A percentile compares a stretch with the other conserved stretches of the same genome.
These are phyloP conservation scores for Hydractinia symbiolongicarpus DNA, from an alignment of 30 jellyfish, hydroid and myxozoan genomes.

Conservation along the genomic window DNA sequence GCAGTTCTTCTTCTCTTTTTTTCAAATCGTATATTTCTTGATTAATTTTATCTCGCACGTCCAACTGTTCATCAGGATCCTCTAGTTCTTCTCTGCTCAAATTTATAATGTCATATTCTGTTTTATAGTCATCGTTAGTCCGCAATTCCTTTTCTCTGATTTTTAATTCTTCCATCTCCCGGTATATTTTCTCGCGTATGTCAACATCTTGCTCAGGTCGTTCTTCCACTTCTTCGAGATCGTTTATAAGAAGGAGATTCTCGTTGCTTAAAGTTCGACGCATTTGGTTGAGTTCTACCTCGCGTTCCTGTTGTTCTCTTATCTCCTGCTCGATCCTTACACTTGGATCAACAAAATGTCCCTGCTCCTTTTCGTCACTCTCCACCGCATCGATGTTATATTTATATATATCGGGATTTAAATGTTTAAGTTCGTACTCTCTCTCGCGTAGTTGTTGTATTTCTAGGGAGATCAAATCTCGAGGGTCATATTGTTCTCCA, in stretches of 20 bases:
- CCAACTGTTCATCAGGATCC: background rate
- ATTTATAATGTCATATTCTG: background rate
- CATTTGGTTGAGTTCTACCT: slow-evolving; percentile 7
- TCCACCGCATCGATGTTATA: background rate
- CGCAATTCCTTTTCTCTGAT: slow-evolving; percentile 21
- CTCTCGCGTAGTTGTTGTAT: slow-evolving; percentile 16
- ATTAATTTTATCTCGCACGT: slow-evolving; percentile 10
- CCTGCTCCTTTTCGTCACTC: background rate
- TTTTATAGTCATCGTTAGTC: background rate
- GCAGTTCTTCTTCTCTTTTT: slow-evolving; percentile 29
- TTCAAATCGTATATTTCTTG: slow-evolving; percentile 32
- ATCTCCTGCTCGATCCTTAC: slow-evolving; percentile 17
- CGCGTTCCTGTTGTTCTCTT: background rate
- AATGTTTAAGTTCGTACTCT: slow-evolving; percentile 18
- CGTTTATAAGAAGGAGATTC: background rate
- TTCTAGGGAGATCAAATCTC: slow-evolving; percentile 15
- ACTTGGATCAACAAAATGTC: slow-evolving; percentile 21
- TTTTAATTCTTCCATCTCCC: slow-evolving; percentile 31
- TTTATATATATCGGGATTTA: background rate
- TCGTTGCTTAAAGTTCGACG: slow-evolving; percentile 16
- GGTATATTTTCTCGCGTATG: slow-evolving; percentile 28
- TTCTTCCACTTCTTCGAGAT: slow-evolving; percentile 5
- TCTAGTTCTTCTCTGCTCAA: background rate
- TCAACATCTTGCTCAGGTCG: background rate
- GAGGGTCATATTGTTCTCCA: slow-evolving; percentile 7